Percentiles rank a stretch among this genome's conserved stretches.
Evolutionary conservation across 2,113 vertebrate genomes (phyloP).

Genomic region (Catharus minimus): DNA sequence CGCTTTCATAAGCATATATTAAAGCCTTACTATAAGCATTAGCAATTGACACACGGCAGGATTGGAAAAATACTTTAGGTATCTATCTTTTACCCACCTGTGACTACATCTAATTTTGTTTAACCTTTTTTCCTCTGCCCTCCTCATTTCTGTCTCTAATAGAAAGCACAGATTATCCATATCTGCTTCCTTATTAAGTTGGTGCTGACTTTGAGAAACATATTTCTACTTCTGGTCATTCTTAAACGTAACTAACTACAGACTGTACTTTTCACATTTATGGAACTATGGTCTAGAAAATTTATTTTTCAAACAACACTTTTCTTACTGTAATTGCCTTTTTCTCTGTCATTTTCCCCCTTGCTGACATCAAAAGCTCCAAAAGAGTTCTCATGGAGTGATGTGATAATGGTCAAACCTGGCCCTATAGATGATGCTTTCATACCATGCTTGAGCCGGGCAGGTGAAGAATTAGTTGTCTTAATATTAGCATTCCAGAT

Average conservation of each 20-base stretch:
- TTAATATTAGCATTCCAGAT: neutral
- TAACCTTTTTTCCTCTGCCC: neutral
- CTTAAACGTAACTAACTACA: neutral
- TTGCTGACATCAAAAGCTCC: neutral
- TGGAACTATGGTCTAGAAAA: neutral
- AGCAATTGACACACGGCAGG: neutral
- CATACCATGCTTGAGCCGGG: neutral
- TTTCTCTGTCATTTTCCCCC: slow-evolving; percentile 34
- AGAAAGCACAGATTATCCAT: neutral
- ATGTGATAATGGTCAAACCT: neutral
- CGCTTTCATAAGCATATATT: neutral
- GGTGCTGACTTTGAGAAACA: neutral
- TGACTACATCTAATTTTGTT: neutral
- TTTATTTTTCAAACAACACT: slow-evolving; percentile 27
- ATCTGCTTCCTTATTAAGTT: neutral
- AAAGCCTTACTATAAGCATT: neutral
- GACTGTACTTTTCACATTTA: neutral
- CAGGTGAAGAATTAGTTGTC: neutral
- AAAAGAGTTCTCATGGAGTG: neutral
- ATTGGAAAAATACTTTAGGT: neutral
- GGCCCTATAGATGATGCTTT: neutral
- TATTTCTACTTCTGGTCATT: neutral
- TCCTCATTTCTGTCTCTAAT: neutral
- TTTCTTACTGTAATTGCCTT: slow-evolving; percentile 33
- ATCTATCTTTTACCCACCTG: neutral